These are phyloP conservation scores for Netelia virgata DNA, from an alignment of 2,888 invertebrate genomes.

Conservation along the genomic window DNA sequence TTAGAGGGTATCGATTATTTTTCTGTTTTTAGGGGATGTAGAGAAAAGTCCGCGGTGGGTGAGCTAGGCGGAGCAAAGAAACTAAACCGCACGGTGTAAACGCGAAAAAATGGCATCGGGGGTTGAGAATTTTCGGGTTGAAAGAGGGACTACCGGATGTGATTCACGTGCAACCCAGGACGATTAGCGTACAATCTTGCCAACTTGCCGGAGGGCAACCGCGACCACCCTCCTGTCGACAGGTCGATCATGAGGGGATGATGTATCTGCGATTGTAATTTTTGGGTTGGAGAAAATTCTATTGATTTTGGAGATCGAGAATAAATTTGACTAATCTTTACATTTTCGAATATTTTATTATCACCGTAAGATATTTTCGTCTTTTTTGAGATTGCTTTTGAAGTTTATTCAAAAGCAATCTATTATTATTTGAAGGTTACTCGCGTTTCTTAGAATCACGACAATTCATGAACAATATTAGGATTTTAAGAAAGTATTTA, in stretches of 20 bases:
- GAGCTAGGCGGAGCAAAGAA: slow-evolving; percentile 16
- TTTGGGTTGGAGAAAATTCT: not conserved
- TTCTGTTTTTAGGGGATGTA: slow-evolving; percentile 46
- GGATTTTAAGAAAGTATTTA: too few species aligned
- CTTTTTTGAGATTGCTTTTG: too few species aligned
- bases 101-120: slow-evolving; percentile 1
- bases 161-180: slow-evolving; percentile 71
- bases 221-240: not conserved
- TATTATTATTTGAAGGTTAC: too few species aligned
- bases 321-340: not conserved
- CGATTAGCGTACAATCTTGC: slow-evolving; percentile 29
- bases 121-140: slow-evolving; percentile 23
- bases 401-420: too few species aligned
- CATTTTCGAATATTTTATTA: too few species aligned
- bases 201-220: not conserved
- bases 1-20: slow-evolving; percentile 39
- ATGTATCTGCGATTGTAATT: not conserved
- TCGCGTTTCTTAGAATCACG: too few species aligned
- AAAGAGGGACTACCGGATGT: slow-evolving; percentile 71
- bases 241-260: slow-evolving; percentile 13
- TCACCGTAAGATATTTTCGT: too few species aligned
- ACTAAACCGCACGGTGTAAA: slow-evolving; percentile 24
- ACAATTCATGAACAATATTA: too few species aligned
- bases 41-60: slow-evolving; percentile 50
- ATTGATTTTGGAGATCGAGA: not conserved